phyloP scores from a whole-genome alignment of 2,797 vertebrate genomes.

The Phaenicophaeus curvirostris region DNA sequence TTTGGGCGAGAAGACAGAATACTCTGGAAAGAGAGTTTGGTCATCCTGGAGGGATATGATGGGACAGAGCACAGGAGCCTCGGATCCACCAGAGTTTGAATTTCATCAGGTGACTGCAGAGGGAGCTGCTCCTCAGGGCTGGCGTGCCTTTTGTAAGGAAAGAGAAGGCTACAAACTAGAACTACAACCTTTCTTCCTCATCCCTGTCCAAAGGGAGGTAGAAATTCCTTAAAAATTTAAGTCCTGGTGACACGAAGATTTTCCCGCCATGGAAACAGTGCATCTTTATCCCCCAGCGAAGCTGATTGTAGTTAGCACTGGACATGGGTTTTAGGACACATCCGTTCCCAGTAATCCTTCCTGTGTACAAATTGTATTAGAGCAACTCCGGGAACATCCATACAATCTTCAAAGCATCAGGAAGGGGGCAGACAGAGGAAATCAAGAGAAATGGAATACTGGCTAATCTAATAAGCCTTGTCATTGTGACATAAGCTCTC shows the following conservation, averaged over 20 bases:
- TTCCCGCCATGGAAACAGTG: background rate
- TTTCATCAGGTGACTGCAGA: conserved; percentile 24
- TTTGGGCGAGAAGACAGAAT: background rate
- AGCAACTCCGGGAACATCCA: conserved; percentile 15
- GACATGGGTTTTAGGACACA: background rate
- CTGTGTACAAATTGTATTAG: background rate
- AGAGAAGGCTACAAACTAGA: background rate
- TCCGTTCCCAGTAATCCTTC: background rate
- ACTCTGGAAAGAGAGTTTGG: background rate
- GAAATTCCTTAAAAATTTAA: background rate
- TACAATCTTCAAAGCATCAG: conserved; percentile 28
- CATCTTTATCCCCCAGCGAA: background rate
- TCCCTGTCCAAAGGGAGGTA: background rate
- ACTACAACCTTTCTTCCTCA: background rate
- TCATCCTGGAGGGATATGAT: background rate
- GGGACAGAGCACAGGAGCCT: background rate
- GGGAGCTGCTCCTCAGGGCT: conserved; percentile 45
- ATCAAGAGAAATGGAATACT: conserved; percentile 43
- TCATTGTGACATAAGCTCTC: conserved; percentile 41
- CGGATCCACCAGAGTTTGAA: background rate
- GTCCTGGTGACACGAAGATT: background rate
- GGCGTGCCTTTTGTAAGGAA: background rate
- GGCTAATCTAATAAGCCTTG: conserved; percentile 48
- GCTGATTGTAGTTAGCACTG: background rate
- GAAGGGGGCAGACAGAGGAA: conserved; percentile 24